A percentile compares a stretch with the other conserved stretches of the same genome.
These are phyloP conservation scores for Bemisia tabaci DNA, from an alignment of 1,140 invertebrate species.

Conservation along the genomic window DNA sequence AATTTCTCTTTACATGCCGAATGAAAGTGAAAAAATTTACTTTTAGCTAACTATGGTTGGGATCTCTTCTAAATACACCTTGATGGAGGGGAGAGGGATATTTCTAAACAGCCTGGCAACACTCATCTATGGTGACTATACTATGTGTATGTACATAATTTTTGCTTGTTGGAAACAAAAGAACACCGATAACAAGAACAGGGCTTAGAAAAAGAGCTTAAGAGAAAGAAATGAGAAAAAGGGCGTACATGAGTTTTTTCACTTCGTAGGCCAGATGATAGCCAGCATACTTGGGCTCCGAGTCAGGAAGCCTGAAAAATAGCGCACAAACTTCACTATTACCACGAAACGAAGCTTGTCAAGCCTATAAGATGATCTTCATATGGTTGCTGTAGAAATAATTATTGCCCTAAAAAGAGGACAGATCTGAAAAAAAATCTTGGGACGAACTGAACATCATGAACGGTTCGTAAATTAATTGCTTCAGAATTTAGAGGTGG, in stretches of 20 bases:
- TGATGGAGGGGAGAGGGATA: no score
- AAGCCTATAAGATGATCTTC: conserved; percentile 2
- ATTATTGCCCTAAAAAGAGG: no score
- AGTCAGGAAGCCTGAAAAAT: conserved; percentile 55
- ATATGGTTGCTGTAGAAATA: conserved; percentile 7
- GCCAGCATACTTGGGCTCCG: conserved; percentile 82
- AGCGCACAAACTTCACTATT: conserved; percentile 9
- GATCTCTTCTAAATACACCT: no score
- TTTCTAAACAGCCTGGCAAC: no score
- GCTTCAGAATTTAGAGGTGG: no score
- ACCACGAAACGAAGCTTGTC: not conserved
- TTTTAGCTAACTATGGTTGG: no score
- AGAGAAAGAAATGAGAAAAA: conserved; percentile 21
- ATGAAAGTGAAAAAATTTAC: no score
- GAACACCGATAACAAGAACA: conserved; percentile 1
- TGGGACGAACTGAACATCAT: no score
- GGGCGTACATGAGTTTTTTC: conserved; percentile 97
- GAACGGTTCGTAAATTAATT: no score
- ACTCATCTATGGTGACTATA: no score
- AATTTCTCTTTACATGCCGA: no score
- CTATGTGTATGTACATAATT: not conserved
- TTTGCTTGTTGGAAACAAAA: not conserved
- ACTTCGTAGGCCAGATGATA: conserved; percentile 98
- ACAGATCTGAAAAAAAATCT: no score
- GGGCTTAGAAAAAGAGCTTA: conserved; percentile 13